phyloP scores from a whole-genome alignment of 2,113 vertebrate species.

The Chloebia gouldiae region DNA sequence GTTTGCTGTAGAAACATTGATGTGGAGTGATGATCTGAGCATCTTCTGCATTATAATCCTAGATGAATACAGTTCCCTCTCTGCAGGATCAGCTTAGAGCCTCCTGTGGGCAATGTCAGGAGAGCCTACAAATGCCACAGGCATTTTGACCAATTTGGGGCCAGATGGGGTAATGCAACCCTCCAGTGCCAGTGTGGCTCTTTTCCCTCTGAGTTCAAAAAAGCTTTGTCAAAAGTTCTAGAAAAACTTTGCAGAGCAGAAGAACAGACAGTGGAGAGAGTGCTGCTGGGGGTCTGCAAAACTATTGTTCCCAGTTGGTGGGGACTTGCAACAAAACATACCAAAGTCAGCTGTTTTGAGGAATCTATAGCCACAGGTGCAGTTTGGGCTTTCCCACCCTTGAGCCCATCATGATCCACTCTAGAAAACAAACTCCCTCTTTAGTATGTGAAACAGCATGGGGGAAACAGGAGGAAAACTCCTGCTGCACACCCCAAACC shows the following conservation, averaged over 20 bases:
- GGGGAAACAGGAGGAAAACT: neutral
- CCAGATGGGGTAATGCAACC: neutral
- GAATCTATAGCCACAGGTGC: neutral
- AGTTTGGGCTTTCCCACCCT: neutral
- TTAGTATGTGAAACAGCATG: neutral
- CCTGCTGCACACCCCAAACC: neutral
- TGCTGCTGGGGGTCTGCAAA: neutral
- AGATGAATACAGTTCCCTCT: neutral
- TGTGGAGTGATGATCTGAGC: neutral
- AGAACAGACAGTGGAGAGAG: neutral
- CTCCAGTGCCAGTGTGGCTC: neutral
- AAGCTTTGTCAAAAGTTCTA: neutral
- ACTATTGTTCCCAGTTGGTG: neutral
- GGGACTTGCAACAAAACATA: neutral
- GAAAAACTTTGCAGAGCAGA: neutral
- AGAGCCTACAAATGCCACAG: neutral
- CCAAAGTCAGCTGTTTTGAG: neutral
- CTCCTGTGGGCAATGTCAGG: neutral
- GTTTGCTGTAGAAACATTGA: neutral
- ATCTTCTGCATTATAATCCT: neutral
- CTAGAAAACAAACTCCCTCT: neutral
- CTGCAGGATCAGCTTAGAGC: neutral
- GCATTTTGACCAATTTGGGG: neutral
- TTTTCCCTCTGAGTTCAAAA: neutral
- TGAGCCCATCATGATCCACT: neutral